These are phyloP conservation scores for Cyanistes caeruleus DNA, from an alignment of 2,113 vertebrate genomes.

Conservation along the genomic window DNA sequence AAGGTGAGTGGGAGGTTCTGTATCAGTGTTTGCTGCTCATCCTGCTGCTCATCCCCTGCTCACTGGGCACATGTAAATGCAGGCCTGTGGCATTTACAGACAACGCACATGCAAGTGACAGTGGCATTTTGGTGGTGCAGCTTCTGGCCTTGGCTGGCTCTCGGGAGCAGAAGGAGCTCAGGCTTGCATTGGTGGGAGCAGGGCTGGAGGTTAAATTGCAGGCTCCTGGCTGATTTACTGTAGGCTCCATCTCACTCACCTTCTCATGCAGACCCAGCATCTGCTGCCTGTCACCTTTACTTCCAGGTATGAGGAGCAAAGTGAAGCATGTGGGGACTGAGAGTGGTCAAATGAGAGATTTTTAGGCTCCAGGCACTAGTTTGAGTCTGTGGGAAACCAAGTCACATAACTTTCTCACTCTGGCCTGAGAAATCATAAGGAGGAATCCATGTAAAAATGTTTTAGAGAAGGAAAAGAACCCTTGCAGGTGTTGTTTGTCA, in stretches of 20 bases:
- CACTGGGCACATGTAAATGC: neutral
- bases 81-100: neutral
- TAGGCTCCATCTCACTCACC: neutral
- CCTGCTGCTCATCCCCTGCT: neutral
- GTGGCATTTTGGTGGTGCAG: neutral
- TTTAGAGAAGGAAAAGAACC: too few relatives aligned
- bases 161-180: neutral
- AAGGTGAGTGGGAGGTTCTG: neutral
- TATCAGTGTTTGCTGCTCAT: neutral
- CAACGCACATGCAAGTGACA: fast-evolving
- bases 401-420: too few relatives aligned
- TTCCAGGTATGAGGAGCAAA: fast-evolving
- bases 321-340: neutral
- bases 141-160: neutral
- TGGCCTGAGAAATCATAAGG: too few relatives aligned
- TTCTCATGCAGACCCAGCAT: fast-evolving
- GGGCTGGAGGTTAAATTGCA: neutral
- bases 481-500: too few relatives aligned
- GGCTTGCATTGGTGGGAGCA: neutral
- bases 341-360: too few relatives aligned
- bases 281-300: neutral
- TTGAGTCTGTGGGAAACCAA: too few relatives aligned
- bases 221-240: neutral
- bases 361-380: too few relatives aligned
- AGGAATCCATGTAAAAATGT: too few relatives aligned